Evolutionary conservation across 2,888 invertebrate genomes (phyloP).

Genomic region (Helicoverpa assulta): DNA sequence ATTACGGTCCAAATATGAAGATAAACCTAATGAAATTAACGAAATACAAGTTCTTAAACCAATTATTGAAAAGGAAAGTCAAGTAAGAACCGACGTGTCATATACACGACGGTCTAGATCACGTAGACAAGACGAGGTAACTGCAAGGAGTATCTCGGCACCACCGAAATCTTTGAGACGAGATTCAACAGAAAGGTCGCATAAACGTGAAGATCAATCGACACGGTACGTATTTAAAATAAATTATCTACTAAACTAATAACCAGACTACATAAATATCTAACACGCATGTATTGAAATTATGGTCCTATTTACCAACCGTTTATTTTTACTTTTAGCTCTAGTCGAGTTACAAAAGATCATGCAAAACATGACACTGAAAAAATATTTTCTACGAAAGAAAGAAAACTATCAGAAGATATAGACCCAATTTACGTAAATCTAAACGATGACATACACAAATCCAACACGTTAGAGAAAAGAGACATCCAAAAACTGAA

Average conservation of each 20-base stretch:
- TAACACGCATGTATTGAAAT: slow-evolving; percentile 2
- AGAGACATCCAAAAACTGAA: slow-evolving; percentile 30
- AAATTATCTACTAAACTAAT: slow-evolving; percentile 21
- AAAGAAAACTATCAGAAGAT: slow-evolving; percentile 59
- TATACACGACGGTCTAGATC: slow-evolving; percentile 71
- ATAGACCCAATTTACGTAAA: slow-evolving; percentile 71
- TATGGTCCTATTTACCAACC: slow-evolving; percentile 24
- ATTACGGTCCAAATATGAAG: slow-evolving; percentile 75
- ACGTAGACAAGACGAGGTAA: slow-evolving; percentile 71
- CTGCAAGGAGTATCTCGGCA: slow-evolving; percentile 80
- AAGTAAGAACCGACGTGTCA: slow-evolving; percentile 56
- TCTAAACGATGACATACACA: slow-evolving; percentile 58
- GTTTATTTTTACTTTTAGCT: slow-evolving; percentile 53
- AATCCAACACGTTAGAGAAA: slow-evolving; percentile 25
- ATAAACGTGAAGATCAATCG: slow-evolving; percentile 54
- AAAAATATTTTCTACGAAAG: slow-evolving; percentile 24
- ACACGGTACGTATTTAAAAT: slow-evolving; percentile 61
- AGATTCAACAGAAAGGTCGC: slow-evolving; percentile 60
- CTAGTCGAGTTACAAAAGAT: slow-evolving; percentile 53
- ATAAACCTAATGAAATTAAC: slow-evolving; percentile 68
- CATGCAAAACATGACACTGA: slow-evolving; percentile 32
- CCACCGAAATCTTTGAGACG: slow-evolving; percentile 75
- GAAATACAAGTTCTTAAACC: slow-evolving; percentile 74
- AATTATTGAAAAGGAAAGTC: slow-evolving; percentile 76
- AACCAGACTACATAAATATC: slow-evolving; percentile 13